Evolutionary conservation across 1,140 invertebrate species (phyloP).

Genomic region (Heterodera carotae): DNA sequence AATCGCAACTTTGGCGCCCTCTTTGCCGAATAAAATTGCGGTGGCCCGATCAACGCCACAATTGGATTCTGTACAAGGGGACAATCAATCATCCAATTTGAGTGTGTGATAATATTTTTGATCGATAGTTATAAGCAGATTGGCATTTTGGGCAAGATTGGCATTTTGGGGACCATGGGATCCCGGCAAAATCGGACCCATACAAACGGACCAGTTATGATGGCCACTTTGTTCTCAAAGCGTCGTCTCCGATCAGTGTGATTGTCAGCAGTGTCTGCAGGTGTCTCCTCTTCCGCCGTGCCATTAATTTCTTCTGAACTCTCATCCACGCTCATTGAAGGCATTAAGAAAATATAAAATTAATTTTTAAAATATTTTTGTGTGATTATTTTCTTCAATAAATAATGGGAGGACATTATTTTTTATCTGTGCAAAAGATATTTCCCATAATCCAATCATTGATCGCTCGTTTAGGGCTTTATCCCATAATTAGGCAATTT

Average conservation of each 20-base stretch:
- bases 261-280: not conserved
- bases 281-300: not conserved
- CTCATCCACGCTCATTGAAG: not conserved
- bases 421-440: too few relatives aligned
- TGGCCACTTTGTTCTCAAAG: conserved; percentile 81
- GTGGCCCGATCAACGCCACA: conserved; percentile 90
- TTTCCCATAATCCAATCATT: too few relatives aligned
- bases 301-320: conserved; percentile 2
- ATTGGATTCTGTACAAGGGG: conserved; percentile 74
- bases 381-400: too few relatives aligned
- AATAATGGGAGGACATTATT: too few relatives aligned
- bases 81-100: not conserved
- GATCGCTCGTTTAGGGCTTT: too few relatives aligned
- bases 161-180: too few relatives aligned
- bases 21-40: conserved; percentile 80
- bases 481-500: too few relatives aligned
- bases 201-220: conserved; percentile 74
- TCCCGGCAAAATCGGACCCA: too few relatives aligned
- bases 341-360: not conserved
- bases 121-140: too few relatives aligned
- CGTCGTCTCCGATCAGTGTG: conserved; percentile 21
- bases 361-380: not conserved
- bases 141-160: too few relatives aligned
- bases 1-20: conserved; percentile 89
- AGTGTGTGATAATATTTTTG: too few relatives aligned